Base-by-base conservation (phyloP, 2,888 invertebrate genomes). In the Caenorhabditis imperialis region DNA sequence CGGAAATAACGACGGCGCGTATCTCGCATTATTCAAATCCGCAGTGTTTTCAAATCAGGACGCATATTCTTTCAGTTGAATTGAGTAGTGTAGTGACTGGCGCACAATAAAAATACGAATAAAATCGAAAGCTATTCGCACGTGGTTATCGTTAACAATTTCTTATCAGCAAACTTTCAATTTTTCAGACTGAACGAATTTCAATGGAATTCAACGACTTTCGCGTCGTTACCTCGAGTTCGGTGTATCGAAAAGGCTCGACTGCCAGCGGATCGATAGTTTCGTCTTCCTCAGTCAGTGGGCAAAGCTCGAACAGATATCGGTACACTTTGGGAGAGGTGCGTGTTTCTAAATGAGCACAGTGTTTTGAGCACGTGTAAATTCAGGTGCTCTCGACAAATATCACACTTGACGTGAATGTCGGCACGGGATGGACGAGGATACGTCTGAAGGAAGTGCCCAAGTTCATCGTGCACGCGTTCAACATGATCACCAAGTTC, bases 401-500 rank as follows among this genome's bases (percentile, higher is more conserved):
- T 25, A 44, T 75, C 5, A 63, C 50, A 6, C 18, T 75, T 3
- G 75, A 75, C 22, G 75, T 75, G 33, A 65, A 65, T 22, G 67
- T 75, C 6, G 75, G 70, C 25, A 57, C 38, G 5, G 75, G 75
- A 1, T 63, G 60, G 62, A 75, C 75, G 12, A 23, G 65, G 40
- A 70, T 75, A 60, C 57, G 60, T 3, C 55, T 75, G 30, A 69
- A 65, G 40, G 63, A 70, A 12, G 75, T 75, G 16, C 75, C 75
- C 12, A 63, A 79, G 14, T 84, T 84, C 51, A 50, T 84, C n/a
- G 67, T 84, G n/a, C 70, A 82, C 45, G 84, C 84, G 6, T 84
- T 84, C 58, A 72, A 71, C 35, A 75, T 62, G 48, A 77, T 84
- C 42, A 42, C 58, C 12, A 63, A 69, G n/a, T 61, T 70, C 40